These are phyloP conservation scores for Gorsachius goisagi DNA, from an alignment of 2,113 vertebrate species.

Conservation along the genomic window DNA sequence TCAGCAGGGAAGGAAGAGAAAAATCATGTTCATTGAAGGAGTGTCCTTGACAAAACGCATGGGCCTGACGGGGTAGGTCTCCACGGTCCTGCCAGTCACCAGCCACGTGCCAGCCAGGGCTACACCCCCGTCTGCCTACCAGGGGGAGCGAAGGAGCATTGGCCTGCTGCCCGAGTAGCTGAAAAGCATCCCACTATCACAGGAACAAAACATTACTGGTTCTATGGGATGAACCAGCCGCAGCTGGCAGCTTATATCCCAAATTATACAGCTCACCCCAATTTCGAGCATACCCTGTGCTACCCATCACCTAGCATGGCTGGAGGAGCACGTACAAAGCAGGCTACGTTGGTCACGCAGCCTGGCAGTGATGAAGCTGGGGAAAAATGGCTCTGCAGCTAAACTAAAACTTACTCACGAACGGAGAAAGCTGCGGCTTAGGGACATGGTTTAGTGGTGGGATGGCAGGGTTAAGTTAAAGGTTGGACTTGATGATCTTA, in stretches of 20 bases:
- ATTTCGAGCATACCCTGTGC: background rate
- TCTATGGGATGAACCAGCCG: background rate
- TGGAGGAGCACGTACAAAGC: background rate
- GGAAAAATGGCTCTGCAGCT: background rate
- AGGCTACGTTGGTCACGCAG: background rate
- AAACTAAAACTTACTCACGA: background rate
- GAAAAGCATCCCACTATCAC: background rate
- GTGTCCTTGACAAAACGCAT: accelerated
- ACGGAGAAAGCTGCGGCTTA: background rate
- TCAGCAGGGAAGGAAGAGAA: background rate
- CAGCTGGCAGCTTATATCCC: background rate
- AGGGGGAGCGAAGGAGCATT: background rate
- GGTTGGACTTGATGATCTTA: too few species aligned
- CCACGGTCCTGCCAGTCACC: too few species aligned
- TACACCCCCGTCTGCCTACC: background rate
- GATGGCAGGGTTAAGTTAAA: too few species aligned
- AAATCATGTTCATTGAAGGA: background rate
- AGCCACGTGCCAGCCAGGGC: accelerated
- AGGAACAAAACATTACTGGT: background rate
- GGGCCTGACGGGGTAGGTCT: background rate
- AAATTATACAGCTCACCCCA: background rate
- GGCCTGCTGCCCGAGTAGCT: background rate
- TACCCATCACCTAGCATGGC: too few species aligned
- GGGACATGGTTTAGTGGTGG: too few species aligned
- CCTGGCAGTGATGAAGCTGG: background rate